A percentile compares a stretch with the other conserved stretches of the same genome.
These are phyloP conservation scores for Sebastes variabilis DNA, from an alignment of 2,797 vertebrate genomes.

Conservation along the genomic window DNA sequence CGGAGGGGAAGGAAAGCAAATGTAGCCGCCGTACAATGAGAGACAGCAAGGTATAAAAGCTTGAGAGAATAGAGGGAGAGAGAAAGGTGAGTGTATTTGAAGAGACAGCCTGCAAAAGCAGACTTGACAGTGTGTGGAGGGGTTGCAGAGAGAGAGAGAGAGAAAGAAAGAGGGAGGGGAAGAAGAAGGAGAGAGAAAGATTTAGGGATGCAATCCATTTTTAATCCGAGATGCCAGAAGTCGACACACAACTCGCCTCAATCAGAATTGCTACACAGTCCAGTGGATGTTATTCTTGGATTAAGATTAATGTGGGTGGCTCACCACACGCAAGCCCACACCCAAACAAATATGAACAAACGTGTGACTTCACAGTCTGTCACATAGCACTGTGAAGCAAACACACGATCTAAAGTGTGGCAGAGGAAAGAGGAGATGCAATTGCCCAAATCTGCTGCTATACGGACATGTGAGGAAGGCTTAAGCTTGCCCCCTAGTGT, in stretches of 20 bases:
- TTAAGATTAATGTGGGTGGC: constrained; percentile 50
- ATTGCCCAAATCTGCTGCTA: constrained; percentile 42
- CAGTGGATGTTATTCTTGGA: constrained; percentile 48
- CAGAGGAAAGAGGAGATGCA: constrained; percentile 3
- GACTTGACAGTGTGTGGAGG: neutral
- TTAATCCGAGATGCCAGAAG: constrained; percentile 55
- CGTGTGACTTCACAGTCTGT: constrained; percentile 29
- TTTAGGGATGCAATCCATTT: constrained; percentile 50
- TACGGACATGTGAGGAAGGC: constrained; percentile 62
- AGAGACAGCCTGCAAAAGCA: constrained; percentile 28
- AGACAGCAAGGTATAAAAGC: constrained; percentile 1
- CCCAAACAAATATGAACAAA: constrained; percentile 28
- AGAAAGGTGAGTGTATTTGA: constrained; percentile 4
- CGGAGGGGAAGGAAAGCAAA: neutral
- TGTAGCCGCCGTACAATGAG: neutral
- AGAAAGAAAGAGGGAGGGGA: too few relatives aligned
- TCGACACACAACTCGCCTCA: constrained; percentile 38
- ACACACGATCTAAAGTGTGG: constrained; percentile 3
- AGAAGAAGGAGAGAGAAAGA: neutral
- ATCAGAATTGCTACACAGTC: constrained; percentile 56
- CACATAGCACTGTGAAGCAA: neutral
- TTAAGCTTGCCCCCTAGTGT: constrained; percentile 86
- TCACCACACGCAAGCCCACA: constrained; percentile 18
- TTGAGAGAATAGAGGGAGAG: constrained; percentile 10
- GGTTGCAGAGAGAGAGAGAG: neutral